Evolutionary conservation across 2,113 vertebrate species (phyloP), one percentile per base, ranked within the genome.

Genomic region (Cyanocitta stelleri): DNA sequence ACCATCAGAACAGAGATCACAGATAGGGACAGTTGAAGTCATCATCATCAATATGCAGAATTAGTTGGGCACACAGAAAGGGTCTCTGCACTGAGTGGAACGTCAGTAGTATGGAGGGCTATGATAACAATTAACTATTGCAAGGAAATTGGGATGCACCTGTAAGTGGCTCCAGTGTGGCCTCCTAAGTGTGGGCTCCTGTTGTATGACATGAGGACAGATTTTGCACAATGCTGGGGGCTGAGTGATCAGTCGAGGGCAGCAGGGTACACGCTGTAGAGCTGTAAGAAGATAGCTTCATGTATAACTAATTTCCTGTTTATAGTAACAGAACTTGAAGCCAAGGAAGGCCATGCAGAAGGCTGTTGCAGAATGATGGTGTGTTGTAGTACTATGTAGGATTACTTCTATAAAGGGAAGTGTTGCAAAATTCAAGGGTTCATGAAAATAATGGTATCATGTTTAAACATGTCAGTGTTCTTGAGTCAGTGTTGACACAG

Each of bases 211-310:
- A 74, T 0, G 3, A 76, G 35, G n/a, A 30, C 23, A 64, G 18
- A 78, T 43, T 64, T 14, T 35, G 20, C 48, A 46, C 0, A 0
- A 5, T 73, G 21, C 23, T 67, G 23, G 11, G 13, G 16, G 15
- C 11, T 29, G 48, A 71, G 18, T 11, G 7, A 41, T 63, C 10
- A 13, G 3, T 56, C 56, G 64, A 27, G 15, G 19, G 35, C 27
- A 48, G 6, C 10, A 79, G 33, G 7, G 33, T 17, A 18, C 32
- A 44, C 0, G 0, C 4, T 41, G 20, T 9, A 52, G 16, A 71
- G 13, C 13, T 74, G 7, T n/a, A 33, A 49, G 59, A 44, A 78
- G 6, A 24, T 13, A 67, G 35, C 16, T 72, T 6, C 52, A 43
- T 20, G 12, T 48, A 32, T 9, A 73, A 51, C 19, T 78, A 9